A percentile compares a stretch with the other conserved stretches of the same genome.
These are phyloP conservation scores for Amorpha juglandis DNA, from an alignment of 2,888 invertebrate species.

Conservation along the genomic window DNA sequence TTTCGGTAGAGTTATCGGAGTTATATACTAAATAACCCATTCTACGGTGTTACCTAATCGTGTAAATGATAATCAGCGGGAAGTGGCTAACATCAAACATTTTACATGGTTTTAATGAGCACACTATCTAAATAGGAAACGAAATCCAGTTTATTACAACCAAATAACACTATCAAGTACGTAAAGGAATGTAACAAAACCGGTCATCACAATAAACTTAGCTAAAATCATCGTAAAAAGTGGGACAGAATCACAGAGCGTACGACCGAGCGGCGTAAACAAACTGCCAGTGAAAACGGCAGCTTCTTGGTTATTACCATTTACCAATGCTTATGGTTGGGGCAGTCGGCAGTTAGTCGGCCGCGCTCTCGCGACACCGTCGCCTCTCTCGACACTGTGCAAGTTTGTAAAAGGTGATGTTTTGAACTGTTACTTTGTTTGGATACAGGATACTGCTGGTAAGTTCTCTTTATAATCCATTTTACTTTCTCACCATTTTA, in stretches of 20 bases:
- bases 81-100: not conserved
- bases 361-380: constrained; percentile 17
- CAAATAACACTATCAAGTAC: constrained; percentile 5
- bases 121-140: constrained; percentile 2
- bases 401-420: constrained; percentile 9
- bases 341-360: constrained; percentile 2
- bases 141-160: constrained; percentile 14
- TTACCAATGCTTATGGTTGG: not conserved
- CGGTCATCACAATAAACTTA: constrained; percentile 16
- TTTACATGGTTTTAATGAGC: not conserved
- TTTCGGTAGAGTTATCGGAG: too few relatives aligned
- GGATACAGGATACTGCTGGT: constrained; percentile 3
- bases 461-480: not conserved
- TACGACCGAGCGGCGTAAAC: constrained; percentile 25
- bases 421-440: constrained; percentile 20
- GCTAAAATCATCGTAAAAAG: constrained; percentile 25
- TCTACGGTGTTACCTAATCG: too few relatives aligned
- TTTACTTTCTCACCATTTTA: too few relatives aligned
- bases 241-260: constrained; percentile 29
- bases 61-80: too few relatives aligned
- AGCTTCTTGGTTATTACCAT: not conserved
- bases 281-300: constrained; percentile 27
- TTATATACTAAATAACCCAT: too few relatives aligned
- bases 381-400: constrained; percentile 3
- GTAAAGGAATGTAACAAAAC: constrained; percentile 20